phyloP scores from a whole-genome alignment of 2,888 invertebrate species.

The Rhamphomyia laevipes region DNA sequence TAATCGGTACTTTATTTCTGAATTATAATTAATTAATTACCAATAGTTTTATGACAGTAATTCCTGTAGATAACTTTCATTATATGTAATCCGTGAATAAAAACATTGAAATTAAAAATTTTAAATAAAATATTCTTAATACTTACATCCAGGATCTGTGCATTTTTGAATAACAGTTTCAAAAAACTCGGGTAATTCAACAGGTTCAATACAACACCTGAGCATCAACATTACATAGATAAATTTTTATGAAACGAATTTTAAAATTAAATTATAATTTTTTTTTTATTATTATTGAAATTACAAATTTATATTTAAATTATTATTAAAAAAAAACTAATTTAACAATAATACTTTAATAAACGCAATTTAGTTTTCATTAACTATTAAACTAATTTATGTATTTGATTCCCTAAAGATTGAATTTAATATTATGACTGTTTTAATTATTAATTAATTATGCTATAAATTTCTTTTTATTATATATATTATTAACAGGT shows the following conservation, averaged over 20 bases:
- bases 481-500: no score
- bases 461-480: no score
- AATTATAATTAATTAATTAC: no score
- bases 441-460: no score
- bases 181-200: conserved; percentile 60
- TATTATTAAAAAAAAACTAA: neutral
- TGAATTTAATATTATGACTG: no score
- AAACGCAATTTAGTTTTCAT: neutral
- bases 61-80: no score
- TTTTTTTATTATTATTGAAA: neutral
- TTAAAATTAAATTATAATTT: neutral
- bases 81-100: no score
- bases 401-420: no score
- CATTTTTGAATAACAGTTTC: conserved; percentile 68
- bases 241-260: neutral
- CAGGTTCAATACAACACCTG: conserved; percentile 68
- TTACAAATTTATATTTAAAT: neutral
- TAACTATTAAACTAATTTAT: neutral
- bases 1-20: no score
- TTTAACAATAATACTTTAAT: neutral
- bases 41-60: no score
- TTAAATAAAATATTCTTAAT: no score
- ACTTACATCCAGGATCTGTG: conserved; percentile 74
- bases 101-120: no score
- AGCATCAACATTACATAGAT: conserved; percentile 43